Base-by-base conservation (phyloP, 2,797 vertebrate genomes). In the Mastacembelus armatus region DNA sequence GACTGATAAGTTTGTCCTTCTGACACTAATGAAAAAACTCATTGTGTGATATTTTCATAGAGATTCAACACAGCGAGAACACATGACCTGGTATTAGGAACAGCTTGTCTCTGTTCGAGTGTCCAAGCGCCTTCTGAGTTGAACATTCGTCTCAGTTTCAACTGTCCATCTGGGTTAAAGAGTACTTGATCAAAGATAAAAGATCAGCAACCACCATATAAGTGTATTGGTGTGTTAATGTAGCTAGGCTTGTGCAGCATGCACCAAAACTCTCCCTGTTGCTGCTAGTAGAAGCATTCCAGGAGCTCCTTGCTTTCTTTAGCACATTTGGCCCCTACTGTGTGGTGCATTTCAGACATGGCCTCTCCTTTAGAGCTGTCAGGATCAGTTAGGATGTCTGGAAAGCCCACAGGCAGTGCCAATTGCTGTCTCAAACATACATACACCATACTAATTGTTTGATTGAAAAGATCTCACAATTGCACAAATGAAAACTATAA, bases 11-110 rank as follows among this genome's bases (percentile, higher is more conserved):
- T 40, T 27, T 2, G 0, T 30, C 22, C 22, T 22, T 10, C 40
- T 22, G 16, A 32, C 7, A 8, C 30, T 18, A 27, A 15, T 42
- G 44, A 42, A 66, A 30, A 66, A 50, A 18, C 40, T 36, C 26
- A n/a, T 33, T 57, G 10, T 66, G 21, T 0, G 1, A 29, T 70
- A 70, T 79, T 77, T 84, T 67, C 67, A 72, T 38, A 69, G 50
- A 61, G 51, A 43, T 58, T 21, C 18, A 61, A 71, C 68, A 68
- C 55, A 59, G 62, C 10, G 14, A 60, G 45, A 68, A 30, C 1
- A 2, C 26, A 3, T 61, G 66, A 62, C 42, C 26, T 35, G 48
- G 45, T 60, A 42, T 74, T 63, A 45, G 50, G 50, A 55, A 56
- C 18, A 57, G 77, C 72, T 76, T 29, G 66, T 68, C 69, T 77